Evolutionary conservation across 2,113 vertebrate genomes (phyloP), one percentile per base, ranked within the genome.

Genomic region (Mastomys natalensis): DNA sequence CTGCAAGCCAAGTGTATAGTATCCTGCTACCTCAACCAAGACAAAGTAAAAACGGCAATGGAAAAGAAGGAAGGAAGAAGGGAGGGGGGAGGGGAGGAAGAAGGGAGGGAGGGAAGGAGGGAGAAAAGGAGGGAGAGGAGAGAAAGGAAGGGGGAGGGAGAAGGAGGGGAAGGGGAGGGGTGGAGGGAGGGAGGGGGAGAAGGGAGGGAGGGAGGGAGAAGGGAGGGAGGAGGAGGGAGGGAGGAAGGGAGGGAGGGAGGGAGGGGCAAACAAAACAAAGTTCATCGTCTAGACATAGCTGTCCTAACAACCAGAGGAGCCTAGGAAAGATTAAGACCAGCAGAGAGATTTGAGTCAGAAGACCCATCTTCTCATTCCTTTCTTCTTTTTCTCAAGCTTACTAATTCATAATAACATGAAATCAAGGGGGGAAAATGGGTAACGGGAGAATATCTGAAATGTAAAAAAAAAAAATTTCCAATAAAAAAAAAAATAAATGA

Each of bases 91-190:
- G 17, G 55, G 4, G 16, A 5, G 29, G 8, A 68, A 13, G 29
- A 1, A 31, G 29, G 11, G 7, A 21, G 2, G 6, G 6, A n/a
- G 5, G 34, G 37, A n/a, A 1, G 6, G 13, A 19, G 6, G 1
- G 2, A 37, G 21, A 11, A 5, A 37, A 12, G 11, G 2, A 16
- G 31, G 11, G 1, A 12, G 64, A 10, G 2, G n/a, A 6, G 6
- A 17, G n/a, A 13, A 15, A 37, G 37, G 5, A 2, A 6, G n/a
- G 15, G 0, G 5, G 34, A 34, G 29, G 26, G 7, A 68, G 29
- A 10, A 1, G 29, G 62, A 3, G 5, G 37, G 5, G 5, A 6
- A 37, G 12, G n/a, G n/a, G n/a, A n/a, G n/a, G n/a, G n/a, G n/a
- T n/a, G 5, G 34, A 34, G 29, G 26, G 7, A 68, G 29, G 5